A percentile compares a stretch with the other conserved stretches of the same genome.
Conservation (phyloP, 2,797 vertebrate genomes). For the Acomys russatus region DNA sequence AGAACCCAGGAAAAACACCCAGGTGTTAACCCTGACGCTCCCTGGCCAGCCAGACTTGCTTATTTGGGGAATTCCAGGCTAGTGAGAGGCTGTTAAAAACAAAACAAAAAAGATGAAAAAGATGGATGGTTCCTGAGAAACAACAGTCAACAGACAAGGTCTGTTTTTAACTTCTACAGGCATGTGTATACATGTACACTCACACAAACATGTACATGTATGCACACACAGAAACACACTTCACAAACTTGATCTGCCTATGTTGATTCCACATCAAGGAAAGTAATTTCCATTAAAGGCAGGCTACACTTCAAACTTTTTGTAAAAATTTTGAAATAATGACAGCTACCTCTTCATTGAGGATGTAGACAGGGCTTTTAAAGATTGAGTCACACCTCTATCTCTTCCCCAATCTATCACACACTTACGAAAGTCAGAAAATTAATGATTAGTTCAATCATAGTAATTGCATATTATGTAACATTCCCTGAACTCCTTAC, state of each 20-base stretch:
- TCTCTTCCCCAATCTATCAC: not conserved
- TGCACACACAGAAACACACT: not conserved
- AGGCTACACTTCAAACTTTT: not conserved
- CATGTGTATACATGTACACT: not conserved
- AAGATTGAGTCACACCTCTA: not conserved
- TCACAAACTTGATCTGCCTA: constrained; percentile 18
- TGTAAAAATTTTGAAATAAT: constrained; percentile 25
- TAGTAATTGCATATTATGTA: not conserved
- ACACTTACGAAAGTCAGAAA: constrained; percentile 44
- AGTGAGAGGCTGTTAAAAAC: not conserved
- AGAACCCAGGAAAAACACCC: not conserved
- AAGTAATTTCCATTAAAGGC: not conserved
- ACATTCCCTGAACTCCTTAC: not conserved
- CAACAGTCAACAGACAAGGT: not conserved
- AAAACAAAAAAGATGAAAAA: not conserved
- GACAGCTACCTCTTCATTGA: constrained; percentile 4
- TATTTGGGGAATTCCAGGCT: not conserved
- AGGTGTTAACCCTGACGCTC: not conserved
- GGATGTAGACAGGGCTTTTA: not conserved
- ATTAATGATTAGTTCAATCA: constrained; percentile 30
- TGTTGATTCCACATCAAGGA: constrained; percentile 47
- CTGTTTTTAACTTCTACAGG: not conserved
- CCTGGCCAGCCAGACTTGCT: not conserved
- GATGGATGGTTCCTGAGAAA: not conserved
- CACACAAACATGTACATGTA: not conserved